Conservation (phyloP, 2,797 vertebrate genomes). For the Chrysocyon brachyurus region DNA sequence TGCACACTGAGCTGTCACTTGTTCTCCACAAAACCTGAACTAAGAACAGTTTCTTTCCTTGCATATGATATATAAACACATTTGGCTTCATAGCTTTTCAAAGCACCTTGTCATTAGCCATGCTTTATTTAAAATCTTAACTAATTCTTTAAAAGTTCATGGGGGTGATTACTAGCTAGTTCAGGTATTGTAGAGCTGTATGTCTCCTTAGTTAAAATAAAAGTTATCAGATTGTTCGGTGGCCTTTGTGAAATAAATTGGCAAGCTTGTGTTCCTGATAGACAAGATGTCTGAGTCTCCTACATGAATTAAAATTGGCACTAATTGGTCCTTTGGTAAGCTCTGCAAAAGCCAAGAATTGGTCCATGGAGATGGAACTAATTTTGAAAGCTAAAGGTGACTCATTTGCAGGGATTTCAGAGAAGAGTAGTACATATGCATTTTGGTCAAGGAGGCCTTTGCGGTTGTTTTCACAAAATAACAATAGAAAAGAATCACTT, state of each 20-base stretch:
- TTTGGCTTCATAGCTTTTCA: constrained; percentile 72
- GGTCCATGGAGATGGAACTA: constrained; percentile 58
- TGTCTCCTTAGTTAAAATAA: constrained; percentile 69
- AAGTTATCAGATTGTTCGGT: constrained; percentile 65
- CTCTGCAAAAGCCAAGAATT: constrained; percentile 70
- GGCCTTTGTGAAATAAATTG: constrained; percentile 67
- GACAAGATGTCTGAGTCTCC: constrained; percentile 70
- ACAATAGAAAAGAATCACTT: not conserved
- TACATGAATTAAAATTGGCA: constrained; percentile 73
- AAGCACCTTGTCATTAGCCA: constrained; percentile 61
- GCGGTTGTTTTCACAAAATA: constrained; percentile 60
- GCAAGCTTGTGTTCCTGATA: constrained; percentile 64
- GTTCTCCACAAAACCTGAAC: constrained; percentile 54
- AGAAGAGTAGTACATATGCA: constrained; percentile 10
- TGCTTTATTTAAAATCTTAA: constrained; percentile 75
- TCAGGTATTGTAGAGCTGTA: constrained; percentile 57
- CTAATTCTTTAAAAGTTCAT: constrained; percentile 67
- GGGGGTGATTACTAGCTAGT: constrained; percentile 45
- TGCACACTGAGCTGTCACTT: constrained; percentile 62
- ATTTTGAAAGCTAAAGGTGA: constrained; percentile 66
- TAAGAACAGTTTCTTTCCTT: constrained; percentile 71
- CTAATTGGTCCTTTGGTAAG: constrained; percentile 71
- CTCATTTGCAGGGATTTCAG: constrained; percentile 68
- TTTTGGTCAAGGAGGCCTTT: constrained; percentile 71
- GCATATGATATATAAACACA: constrained; percentile 67